Evolutionary conservation across 2,797 vertebrate genomes (phyloP).

Genomic region (Crax fasciolata): DNA sequence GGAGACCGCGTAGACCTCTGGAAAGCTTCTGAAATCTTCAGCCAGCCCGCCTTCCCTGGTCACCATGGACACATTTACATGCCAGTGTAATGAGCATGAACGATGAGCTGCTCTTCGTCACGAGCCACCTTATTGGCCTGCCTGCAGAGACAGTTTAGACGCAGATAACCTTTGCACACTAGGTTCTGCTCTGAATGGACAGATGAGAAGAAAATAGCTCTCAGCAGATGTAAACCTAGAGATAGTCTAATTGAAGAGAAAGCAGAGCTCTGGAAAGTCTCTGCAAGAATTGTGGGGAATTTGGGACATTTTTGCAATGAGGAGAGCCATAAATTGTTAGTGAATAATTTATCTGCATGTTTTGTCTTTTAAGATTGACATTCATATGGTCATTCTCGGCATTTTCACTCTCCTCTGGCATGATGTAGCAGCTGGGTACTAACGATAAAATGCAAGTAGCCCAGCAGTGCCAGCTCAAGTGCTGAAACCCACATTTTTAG

Average conservation of each 20-base stretch:
- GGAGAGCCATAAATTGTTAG: background rate
- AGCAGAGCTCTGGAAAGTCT: constrained; percentile 31
- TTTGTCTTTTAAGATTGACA: background rate
- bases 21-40: constrained; percentile 34
- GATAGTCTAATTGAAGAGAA: background rate
- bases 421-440: background rate
- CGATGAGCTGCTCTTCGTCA: constrained; percentile 47
- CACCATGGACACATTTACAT: background rate
- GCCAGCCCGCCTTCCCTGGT: background rate
- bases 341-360: background rate
- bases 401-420: background rate
- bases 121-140: background rate
- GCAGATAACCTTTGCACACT: constrained; percentile 49
- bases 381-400: background rate
- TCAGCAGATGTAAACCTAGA: constrained; percentile 1
- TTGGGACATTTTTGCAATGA: fast-evolving
- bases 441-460: background rate
- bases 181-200: background rate
- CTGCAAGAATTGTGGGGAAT: background rate
- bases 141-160: background rate
- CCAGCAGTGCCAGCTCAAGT: background rate
- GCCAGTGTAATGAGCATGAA: background rate
- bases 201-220: constrained; percentile 39
- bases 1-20: background rate
- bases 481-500: background rate